phyloP scores from a whole-genome alignment of 2,797 vertebrate species.

The Phoebastria nigripes region DNA sequence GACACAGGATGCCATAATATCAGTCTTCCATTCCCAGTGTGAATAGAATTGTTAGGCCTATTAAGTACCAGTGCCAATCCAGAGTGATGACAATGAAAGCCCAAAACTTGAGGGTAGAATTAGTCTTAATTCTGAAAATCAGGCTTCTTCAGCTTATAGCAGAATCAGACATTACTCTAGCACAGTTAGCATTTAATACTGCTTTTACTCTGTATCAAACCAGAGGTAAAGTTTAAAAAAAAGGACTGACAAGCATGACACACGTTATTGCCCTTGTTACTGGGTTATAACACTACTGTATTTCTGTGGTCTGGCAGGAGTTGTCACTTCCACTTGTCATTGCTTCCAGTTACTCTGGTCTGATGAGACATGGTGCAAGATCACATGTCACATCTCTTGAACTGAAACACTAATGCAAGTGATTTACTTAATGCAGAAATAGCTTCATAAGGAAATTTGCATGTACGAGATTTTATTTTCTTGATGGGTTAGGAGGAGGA shows the following conservation, averaged over 20 bases:
- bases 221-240: not conserved
- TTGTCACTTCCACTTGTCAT: conserved; percentile 1
- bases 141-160: not conserved
- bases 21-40: not conserved
- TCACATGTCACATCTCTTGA: not conserved
- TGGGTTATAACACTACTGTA: not conserved
- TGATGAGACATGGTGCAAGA: not conserved
- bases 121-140: not conserved
- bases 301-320: not conserved
- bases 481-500: not conserved
- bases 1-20: not conserved
- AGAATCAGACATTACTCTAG: not conserved
- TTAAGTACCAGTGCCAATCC: not conserved
- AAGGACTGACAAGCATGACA: not conserved
- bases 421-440: conserved; percentile 16
- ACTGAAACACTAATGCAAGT: not conserved
- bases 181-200: not conserved
- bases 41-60: not conserved
- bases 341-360: not conserved
- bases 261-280: not conserved
- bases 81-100: rapidly evolving
- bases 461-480: not conserved
- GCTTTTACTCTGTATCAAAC: not conserved
- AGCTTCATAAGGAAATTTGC: not conserved
- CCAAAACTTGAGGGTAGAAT: not conserved